phyloP scores from a whole-genome alignment of 1,140 invertebrate genomes.

The Potamilus streckersoni region DNA sequence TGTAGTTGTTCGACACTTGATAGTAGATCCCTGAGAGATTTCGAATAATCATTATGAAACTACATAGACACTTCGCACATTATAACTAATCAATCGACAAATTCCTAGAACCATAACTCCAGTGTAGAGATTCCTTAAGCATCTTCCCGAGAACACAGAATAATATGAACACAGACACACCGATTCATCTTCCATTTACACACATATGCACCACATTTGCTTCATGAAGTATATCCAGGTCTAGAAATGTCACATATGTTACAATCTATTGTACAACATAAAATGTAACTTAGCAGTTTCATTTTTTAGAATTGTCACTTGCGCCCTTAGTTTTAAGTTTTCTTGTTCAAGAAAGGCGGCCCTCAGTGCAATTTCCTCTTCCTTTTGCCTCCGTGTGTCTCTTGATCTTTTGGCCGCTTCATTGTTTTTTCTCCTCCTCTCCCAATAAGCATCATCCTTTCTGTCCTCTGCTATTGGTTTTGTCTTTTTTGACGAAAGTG shows the following conservation, averaged over 20 bases:
- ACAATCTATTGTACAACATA: slow-evolving; percentile 61
- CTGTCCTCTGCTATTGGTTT: slow-evolving; percentile 61
- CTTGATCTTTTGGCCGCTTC: slow-evolving; percentile 94
- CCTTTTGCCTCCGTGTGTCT: slow-evolving; percentile 88
- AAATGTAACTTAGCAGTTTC: slow-evolving; percentile 71
- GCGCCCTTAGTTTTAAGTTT: slow-evolving; percentile 76
- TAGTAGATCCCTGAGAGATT: too few species aligned
- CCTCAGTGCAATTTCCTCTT: slow-evolving; percentile 91
- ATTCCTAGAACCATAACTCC: too few species aligned
- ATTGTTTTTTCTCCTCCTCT: slow-evolving; percentile 92
- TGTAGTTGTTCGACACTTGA: too few species aligned
- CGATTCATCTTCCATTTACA: too few species aligned
- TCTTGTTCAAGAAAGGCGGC: slow-evolving; percentile 88
- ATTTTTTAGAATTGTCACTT: slow-evolving; percentile 74
- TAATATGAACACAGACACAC: too few species aligned
- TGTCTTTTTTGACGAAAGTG: slow-evolving; percentile 30
- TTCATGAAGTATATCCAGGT: background rate
- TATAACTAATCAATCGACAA: too few species aligned
- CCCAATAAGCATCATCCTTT: slow-evolving; percentile 88
- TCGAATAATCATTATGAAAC: too few species aligned
- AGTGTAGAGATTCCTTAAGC: too few species aligned
- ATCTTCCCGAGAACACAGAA: too few species aligned
- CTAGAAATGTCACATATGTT: slow-evolving; percentile 3
- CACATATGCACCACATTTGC: background rate
- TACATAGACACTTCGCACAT: too few species aligned